Percentiles rank a stretch among this genome's conserved stretches.
phyloP scores from a whole-genome alignment of 1,140 invertebrate species.

The Drosophila subpulchrella region DNA sequence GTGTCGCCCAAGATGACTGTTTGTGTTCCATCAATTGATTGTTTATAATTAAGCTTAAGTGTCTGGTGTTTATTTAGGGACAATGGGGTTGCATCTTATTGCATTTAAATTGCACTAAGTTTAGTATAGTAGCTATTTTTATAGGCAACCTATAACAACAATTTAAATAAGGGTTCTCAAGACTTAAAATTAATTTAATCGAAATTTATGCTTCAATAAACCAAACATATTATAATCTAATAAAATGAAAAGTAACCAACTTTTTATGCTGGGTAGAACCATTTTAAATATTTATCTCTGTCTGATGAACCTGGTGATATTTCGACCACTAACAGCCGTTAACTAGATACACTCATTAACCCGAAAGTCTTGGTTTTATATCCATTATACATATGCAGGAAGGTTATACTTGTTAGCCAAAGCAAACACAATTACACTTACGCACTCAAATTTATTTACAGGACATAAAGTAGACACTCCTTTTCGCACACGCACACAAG shows the following conservation, averaged over 20 bases:
- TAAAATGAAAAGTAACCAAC: conserved; percentile 15
- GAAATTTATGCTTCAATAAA: not conserved
- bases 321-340: conserved; percentile 35
- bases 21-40: conserved; percentile 9
- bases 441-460: conserved; percentile 68
- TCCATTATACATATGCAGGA: conserved; percentile 33
- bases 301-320: conserved; percentile 16
- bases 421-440: conserved; percentile 65
- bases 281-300: conserved; percentile 23
- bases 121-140: no score
- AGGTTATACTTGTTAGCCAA: conserved; percentile 39
- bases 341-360: conserved; percentile 52
- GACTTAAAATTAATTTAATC: conserved; percentile 9
- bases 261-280: conserved; percentile 11
- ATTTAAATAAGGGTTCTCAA: not conserved
- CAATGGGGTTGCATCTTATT: no score
- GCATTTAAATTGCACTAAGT: no score
- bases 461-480: conserved; percentile 62
- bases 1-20: not conserved
- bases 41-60: conserved; percentile 1
- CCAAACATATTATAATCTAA: conserved; percentile 12
- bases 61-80: not conserved
- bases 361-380: conserved; percentile 44
- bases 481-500: conserved; percentile 30
- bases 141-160: no score